These are phyloP conservation scores for Xenopus laevis DNA, from an alignment of 2,113 vertebrate species.

Conservation along the genomic window DNA sequence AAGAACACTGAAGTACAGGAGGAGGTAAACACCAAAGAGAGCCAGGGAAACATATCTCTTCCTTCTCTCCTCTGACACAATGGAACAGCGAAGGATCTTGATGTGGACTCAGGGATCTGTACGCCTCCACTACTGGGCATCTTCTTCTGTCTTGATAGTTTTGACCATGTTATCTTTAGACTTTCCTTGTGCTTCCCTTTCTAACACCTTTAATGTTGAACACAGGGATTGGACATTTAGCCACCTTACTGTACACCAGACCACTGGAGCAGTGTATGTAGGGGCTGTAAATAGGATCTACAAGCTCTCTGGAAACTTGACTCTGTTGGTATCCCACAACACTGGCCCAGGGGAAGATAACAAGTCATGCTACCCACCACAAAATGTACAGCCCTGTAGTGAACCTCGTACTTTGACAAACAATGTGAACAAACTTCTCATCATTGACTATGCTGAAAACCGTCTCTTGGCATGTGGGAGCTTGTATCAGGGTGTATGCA, in stretches of 20 bases:
- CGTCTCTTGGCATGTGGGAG: slow-evolving; percentile 92
- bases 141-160: slow-evolving; percentile 68
- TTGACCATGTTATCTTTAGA: slow-evolving; percentile 58
- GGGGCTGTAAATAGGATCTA: slow-evolving; percentile 95
- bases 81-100: slow-evolving; percentile 70
- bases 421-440: slow-evolving; percentile 96
- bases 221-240: slow-evolving; percentile 92
- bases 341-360: slow-evolving; percentile 96
- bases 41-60: slow-evolving; percentile 45
- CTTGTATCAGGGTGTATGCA: slow-evolving; percentile 96
- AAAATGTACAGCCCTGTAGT: slow-evolving; percentile 91
- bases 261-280: slow-evolving; percentile 85
- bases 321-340: slow-evolving; percentile 89
- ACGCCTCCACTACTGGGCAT: slow-evolving; percentile 52
- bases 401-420: slow-evolving; percentile 90
- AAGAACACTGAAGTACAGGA: slow-evolving; percentile 54
- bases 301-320: slow-evolving; percentile 91
- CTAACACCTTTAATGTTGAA: slow-evolving; percentile 87
- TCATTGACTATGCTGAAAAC: slow-evolving; percentile 94
- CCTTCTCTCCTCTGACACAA: slow-evolving; percentile 55
- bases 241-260: slow-evolving; percentile 87
- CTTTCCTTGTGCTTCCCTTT: slow-evolving; percentile 58
- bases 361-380: slow-evolving; percentile 93
- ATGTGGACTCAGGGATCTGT: slow-evolving; percentile 59
- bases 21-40: slow-evolving; percentile 40